Evolutionary conservation across 2,113 vertebrate species (phyloP), one percentile per base, ranked within the genome.

Genomic region (Pardalotus punctatus): DNA sequence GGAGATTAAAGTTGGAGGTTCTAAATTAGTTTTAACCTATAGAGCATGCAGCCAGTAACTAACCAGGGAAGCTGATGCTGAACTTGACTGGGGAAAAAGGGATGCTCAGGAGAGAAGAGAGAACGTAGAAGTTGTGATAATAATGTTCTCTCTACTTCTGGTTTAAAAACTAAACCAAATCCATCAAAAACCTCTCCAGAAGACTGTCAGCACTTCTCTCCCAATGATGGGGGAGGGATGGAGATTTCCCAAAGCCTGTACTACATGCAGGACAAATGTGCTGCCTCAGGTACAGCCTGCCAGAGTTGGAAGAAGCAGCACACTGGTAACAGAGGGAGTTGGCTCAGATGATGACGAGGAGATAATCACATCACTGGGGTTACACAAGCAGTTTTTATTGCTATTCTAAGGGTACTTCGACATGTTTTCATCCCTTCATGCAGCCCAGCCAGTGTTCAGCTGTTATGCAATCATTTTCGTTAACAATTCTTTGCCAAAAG

Each of bases 351-450:
- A 25, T 27, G 24, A 6, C 11, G 10, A 14, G 9, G 38, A 40
- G 54, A 45, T 54, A 10, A 21, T 65, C 19, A 18, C 54, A 36
- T 57, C 62, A 33, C 69, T 7, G 38, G 38, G 38, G 43, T 78
- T 50, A 89, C 79, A 90, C 28, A 56, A 72, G 69, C 50, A 19
- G 61, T 28, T 94, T 94, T 95, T 94, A 92, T 77, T 96, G 95
- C 93, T 94, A 35, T 86, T 94, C 90, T 91, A 58, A 45, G 36
- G 71, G 79, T 85, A 62, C 51, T 83, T 38, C 0, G 2, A 86
- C 42, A n/a, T 2, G 9, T 83, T 90, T 78, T 86, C 20, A 10
- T 74, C 78, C 90, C 77, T 70, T 79, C 70, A 9, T 57, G 79
- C 81, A 92, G 92, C 81, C 64, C 87, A 92, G 76, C 48, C 69